Base-by-base conservation (phyloP, 2,888 invertebrate genomes). In the Hirudinaria manillensis region DNA sequence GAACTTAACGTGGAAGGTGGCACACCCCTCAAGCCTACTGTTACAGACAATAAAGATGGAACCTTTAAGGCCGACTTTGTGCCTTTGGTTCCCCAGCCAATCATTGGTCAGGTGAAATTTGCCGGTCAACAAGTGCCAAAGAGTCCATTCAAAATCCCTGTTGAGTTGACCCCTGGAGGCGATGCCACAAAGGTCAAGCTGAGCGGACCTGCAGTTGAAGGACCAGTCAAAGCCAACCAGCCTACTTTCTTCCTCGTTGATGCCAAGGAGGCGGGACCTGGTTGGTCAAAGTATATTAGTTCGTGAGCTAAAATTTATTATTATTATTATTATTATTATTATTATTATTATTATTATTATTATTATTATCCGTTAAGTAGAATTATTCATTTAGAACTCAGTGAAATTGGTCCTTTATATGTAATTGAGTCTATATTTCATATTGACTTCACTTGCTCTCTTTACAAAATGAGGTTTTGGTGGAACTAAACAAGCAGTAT, bases 101-200 rank as follows among this genome's bases (percentile, higher is more conserved):
- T 73, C 13, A 29, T 56, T 19, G 76, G 84, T n/a, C 81, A 84
- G 45, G 82, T 87, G 16, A 81, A 80, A 21, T 84, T 82, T 76
- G 84, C 81, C 61, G 84, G 83, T 7, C 80, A 81, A 27, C 81
- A 82, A 3, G 80, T 86, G 0, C 84, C 83, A 6, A 79, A 82
- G 51, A 83, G 84, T 61, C 86, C 86, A 7, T 82, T 82, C 77
- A 80, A 79, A 70, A 82, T 83, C 29, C 76, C 87, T 38, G 67
- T 74, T 34, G 24, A 61, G 29, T n/a, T 29, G 29, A 29, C 24
- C 29, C 45, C 45, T 45, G 29, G 24, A 6, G 32, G 21, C 19
- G 73, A 73, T 36, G 36, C 66, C 38, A 61, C 66, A 27, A 66
- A 61, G 32, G 70, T 74, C 24, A 76, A 74, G 34, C 61, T 76